Conservation (phyloP, 37 sponge, comb jelly and placozoan species). For the Haliclona indistincta region DNA sequence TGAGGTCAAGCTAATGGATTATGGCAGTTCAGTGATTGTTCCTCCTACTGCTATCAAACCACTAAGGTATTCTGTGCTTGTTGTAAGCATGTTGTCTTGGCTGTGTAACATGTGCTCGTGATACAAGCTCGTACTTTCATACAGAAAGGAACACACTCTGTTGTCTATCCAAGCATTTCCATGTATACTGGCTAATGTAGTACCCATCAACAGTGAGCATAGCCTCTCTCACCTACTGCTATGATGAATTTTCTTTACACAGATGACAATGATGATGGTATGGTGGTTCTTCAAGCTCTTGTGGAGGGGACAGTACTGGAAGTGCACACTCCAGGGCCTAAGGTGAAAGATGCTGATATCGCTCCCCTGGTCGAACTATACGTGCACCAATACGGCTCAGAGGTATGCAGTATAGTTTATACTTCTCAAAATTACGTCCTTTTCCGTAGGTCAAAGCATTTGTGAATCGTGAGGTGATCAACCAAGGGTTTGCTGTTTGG, state of each 20-base stretch:
- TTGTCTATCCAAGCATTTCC: slow-evolving; percentile 44
- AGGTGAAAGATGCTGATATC: not conserved
- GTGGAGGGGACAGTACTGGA: slow-evolving; percentile 60
- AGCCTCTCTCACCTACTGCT: not conserved
- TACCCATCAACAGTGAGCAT: slow-evolving; percentile 22
- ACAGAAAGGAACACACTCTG: slow-evolving; percentile 39
- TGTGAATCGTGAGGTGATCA: slow-evolving; percentile 60
- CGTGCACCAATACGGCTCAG: slow-evolving; percentile 27
- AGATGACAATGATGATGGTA: slow-evolving; percentile 19
- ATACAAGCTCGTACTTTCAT: not conserved
- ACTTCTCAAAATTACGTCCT: too few relatives aligned
- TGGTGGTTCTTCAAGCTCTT: slow-evolving; percentile 45
- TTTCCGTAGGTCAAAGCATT: slow-evolving; percentile 36
- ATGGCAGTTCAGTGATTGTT: slow-evolving; percentile 59
- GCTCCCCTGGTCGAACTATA: slow-evolving; percentile 48
- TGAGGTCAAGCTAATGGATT: slow-evolving; percentile 56
- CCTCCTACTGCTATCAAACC: slow-evolving; percentile 38
- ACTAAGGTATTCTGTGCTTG: slow-evolving; percentile 17
- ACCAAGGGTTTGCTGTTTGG: slow-evolving; percentile 53
- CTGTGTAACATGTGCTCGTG: not conserved
- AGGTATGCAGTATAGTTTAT: slow-evolving; percentile 40
- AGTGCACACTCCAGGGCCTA: slow-evolving; percentile 26
- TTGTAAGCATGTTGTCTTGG: not conserved
- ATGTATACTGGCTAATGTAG: slow-evolving; percentile 32
- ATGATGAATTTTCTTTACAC: not conserved